Evolutionary conservation across 2,797 vertebrate genomes (phyloP).

Genomic region (Cetoscarus ocellatus): DNA sequence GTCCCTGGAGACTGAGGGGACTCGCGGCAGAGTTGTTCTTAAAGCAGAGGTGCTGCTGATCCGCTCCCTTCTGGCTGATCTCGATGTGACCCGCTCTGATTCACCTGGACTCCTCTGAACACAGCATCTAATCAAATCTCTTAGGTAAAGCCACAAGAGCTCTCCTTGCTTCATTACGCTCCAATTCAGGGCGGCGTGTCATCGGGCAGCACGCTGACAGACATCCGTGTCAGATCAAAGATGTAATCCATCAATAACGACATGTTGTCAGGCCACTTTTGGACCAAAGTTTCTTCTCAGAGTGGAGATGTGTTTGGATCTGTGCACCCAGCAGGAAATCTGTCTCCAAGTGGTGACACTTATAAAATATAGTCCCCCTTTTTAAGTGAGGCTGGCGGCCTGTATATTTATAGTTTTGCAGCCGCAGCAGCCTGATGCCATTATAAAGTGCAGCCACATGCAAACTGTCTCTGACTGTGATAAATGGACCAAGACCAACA

Average conservation of each 20-base stretch:
- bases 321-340: neutral
- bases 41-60: conserved; percentile 32
- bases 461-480: conserved; percentile 2
- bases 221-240: neutral
- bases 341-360: neutral
- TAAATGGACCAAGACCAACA: conserved; percentile 5
- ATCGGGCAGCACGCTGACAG: conserved; percentile 1
- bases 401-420: neutral
- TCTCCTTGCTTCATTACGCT: neutral
- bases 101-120: conserved; percentile 17
- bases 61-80: conserved; percentile 22
- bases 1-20: conserved; percentile 25
- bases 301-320: neutral
- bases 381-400: conserved; percentile 2
- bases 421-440: conserved; percentile 5
- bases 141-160: conserved; percentile 7
- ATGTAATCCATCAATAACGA: neutral
- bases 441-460: conserved; percentile 10
- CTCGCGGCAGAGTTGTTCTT: conserved; percentile 17
- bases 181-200: neutral
- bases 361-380: conserved; percentile 1
- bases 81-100: neutral
- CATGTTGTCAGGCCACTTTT: neutral
- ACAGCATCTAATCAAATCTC: conserved; percentile 14
- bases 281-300: conserved; percentile 7